Evolutionary conservation across 2,888 invertebrate genomes (phyloP), one percentile per base, ranked within the genome.

Genomic region (Chaetogeoica ovagalla): DNA sequence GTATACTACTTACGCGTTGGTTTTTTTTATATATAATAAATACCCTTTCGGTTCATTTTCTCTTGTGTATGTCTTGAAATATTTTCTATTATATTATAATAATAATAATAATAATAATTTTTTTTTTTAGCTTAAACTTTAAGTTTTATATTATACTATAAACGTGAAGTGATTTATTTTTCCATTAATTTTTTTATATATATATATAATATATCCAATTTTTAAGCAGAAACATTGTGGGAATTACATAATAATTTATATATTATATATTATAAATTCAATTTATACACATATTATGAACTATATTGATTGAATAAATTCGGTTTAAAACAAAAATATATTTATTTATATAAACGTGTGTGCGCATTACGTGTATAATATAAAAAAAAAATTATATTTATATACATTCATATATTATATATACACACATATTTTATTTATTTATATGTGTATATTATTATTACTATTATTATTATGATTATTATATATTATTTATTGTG

Each of bases 101-200:
- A 6, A 65, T 74, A 65, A 59, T 39, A 8, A 52, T 74, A 65
- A 74, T 74, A 65, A 65, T 74, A 70, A 70, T 69, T 77, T 69
- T 77, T 77, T 37, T n/a, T 69, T 69, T 77, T 77, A 77, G 77
- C 77, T 77, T 77, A 77, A 30, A 77, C 48, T 77, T 77, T 77
- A 70, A 77, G 70, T 77, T 77, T 77, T 77, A 70, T 70, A 77
- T 62, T 63, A 70, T 70, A 70, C 62, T 70, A 55, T 23, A 63
- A 77, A 62, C 37, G 62, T 63, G 23, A 68, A 70, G 70, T 60
- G 52, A 77, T 77, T 77, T 77, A 77, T 77, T 77, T 77, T 77
- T 77, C 23, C 77, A 77, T 77, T 77, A 77, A 52, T 77, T 77
- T 68, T 77, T 39, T 39, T 7, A 39, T 39, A 39, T 39, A 39